Conservation (phyloP, 2,888 invertebrate species). For the Ichneumon xanthorius region DNA sequence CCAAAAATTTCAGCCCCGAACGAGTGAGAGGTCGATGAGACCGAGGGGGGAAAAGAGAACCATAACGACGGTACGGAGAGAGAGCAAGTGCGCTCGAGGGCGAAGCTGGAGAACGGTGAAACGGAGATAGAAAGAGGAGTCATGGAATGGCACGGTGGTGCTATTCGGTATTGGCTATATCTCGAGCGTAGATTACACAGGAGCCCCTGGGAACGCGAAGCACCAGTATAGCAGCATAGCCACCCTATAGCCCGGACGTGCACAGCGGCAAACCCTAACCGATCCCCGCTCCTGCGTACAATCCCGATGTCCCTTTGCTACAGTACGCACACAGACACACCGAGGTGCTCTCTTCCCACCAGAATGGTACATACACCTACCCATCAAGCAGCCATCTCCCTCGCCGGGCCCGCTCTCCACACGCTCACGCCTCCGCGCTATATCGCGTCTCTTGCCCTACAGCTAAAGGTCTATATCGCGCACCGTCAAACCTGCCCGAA, state of each 20-base stretch:
- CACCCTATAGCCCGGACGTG: constrained; percentile 45
- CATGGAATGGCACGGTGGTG: constrained; percentile 73
- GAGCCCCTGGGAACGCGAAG: constrained; percentile 70
- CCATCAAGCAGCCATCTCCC: constrained; percentile 46
- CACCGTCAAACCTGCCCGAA: constrained; percentile 85
- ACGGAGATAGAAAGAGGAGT: constrained; percentile 68
- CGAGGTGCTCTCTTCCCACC: constrained; percentile 22
- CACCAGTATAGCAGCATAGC: constrained; percentile 31
- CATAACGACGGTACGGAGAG: constrained; percentile 1
- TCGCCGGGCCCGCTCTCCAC: constrained; percentile 36
- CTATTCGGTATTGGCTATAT: constrained; percentile 81
- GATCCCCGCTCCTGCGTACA: constrained; percentile 26
- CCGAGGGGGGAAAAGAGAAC: constrained; percentile 38
- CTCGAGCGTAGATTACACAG: constrained; percentile 77
- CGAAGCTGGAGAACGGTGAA: constrained; percentile 23
- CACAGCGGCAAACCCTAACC: constrained; percentile 52
- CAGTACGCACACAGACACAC: constrained; percentile 1
- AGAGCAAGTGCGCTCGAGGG: constrained; percentile 5
- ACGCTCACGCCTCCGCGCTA: constrained; percentile 55
- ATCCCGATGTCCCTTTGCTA: constrained; percentile 25
- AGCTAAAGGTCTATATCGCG: constrained; percentile 84
- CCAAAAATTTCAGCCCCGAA: constrained; percentile 26
- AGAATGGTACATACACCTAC: constrained; percentile 40
- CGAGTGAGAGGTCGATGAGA: constrained; percentile 37
- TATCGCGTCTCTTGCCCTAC: constrained; percentile 54